Percentiles rank a stretch among this genome's conserved stretches.
Conservation (phyloP, 2,113 vertebrate species). For the Pluvianellus socialis region DNA sequence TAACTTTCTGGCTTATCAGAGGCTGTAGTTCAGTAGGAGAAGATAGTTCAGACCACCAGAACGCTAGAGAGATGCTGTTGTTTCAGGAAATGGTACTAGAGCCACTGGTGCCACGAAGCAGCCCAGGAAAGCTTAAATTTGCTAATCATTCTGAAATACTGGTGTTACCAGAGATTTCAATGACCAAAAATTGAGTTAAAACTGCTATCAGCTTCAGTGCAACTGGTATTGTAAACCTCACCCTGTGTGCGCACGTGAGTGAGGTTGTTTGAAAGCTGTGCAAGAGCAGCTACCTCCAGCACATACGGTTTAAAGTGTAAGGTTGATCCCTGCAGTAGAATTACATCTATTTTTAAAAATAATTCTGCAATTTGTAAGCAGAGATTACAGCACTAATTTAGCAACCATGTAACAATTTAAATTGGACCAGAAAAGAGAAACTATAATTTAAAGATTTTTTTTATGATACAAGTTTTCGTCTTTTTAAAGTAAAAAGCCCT, state of each 20-base stretch:
- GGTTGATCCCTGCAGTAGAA: slow-evolving; percentile 31
- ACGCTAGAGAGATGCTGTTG: neutral
- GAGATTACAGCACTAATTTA: slow-evolving; percentile 68
- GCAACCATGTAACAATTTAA: slow-evolving; percentile 69
- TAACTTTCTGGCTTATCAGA: neutral
- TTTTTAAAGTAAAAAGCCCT: slow-evolving; percentile 57
- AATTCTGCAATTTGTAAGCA: slow-evolving; percentile 61
- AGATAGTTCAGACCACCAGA: neutral
- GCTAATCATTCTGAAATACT: neutral
- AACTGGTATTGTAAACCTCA: neutral
- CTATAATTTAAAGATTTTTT: slow-evolving; percentile 72
- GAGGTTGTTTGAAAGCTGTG: neutral
- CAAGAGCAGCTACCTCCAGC: neutral
- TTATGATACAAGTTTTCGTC: slow-evolving; percentile 45
- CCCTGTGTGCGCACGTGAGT: fast-evolving
- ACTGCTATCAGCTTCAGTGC: neutral
- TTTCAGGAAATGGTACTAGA: neutral
- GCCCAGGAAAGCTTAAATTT: neutral
- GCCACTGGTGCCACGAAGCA: neutral
- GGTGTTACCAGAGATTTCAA: too few relatives aligned
- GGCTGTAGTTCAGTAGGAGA: neutral
- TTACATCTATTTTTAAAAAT: slow-evolving; percentile 62
- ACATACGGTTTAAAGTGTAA: neutral
- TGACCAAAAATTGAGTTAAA: neutral
- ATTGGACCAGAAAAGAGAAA: slow-evolving; percentile 70